A percentile compares a stretch with the other conserved stretches of the same genome.
These are phyloP conservation scores for Acrossocheilus fasciatus DNA, from an alignment of 2,797 vertebrate species.

Conservation along the genomic window DNA sequence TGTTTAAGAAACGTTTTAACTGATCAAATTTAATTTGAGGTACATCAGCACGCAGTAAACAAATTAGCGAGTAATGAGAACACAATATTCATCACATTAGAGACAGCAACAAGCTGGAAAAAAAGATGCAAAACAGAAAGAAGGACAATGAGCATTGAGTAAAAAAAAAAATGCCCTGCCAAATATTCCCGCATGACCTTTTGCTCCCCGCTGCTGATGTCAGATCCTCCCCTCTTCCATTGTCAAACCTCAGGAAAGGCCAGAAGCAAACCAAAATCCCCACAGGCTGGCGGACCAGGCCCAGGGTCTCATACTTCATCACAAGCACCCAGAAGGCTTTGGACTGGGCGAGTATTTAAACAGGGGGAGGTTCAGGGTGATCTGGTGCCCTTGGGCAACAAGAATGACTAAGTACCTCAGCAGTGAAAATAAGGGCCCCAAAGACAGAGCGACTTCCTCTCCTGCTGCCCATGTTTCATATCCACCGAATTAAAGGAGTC, in stretches of 20 bases:
- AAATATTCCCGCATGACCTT: conserved; percentile 39
- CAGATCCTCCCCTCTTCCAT: conserved; percentile 19
- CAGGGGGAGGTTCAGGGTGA: conserved; percentile 47
- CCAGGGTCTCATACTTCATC: conserved; percentile 47
- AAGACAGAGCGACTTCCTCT: conserved; percentile 68
- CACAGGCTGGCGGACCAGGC: conserved; percentile 40
- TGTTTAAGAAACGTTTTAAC: conserved; percentile 31
- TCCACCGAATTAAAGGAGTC: conserved; percentile 76
- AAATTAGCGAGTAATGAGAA: conserved; percentile 54
- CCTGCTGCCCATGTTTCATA: conserved; percentile 68
- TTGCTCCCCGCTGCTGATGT: conserved; percentile 42
- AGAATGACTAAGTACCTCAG: conserved; percentile 66
- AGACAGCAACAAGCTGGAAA: conserved; percentile 13
- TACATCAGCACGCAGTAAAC: conserved; percentile 39
- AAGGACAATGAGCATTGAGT: background rate
- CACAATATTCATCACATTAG: conserved; percentile 11
- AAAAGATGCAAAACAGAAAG: conserved; percentile 9
- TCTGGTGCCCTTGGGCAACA: conserved; percentile 63
- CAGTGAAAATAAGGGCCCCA: conserved; percentile 67
- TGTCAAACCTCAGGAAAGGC: conserved; percentile 50
- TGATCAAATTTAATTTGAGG: conserved; percentile 42
- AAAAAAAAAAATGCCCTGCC: conserved; percentile 9
- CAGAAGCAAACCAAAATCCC: conserved; percentile 45
- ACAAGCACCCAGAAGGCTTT: conserved; percentile 48
- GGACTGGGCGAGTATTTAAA: conserved; percentile 34